Conservation (phyloP, 1,140 invertebrate species). For the Atopsyche davidsoni region DNA sequence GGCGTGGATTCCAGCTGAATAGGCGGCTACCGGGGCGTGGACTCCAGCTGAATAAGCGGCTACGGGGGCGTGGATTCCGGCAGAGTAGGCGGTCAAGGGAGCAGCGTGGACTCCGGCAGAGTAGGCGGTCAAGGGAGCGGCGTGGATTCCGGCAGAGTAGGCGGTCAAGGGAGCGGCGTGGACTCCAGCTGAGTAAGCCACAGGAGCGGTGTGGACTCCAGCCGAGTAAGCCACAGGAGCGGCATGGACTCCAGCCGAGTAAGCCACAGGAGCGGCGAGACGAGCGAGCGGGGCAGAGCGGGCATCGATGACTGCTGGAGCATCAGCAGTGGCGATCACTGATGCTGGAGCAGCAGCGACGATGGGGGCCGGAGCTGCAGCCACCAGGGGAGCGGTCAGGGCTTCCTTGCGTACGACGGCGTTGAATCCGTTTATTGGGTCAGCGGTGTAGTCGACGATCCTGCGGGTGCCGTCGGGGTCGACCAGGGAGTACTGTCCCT, state of each 20-base stretch:
- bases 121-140: background rate
- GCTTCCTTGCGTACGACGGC: constrained; percentile 28
- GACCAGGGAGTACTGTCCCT: constrained; percentile 52
- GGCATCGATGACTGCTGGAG: constrained; percentile 4
- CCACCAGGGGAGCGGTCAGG: constrained; percentile 12
- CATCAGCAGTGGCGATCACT: background rate
- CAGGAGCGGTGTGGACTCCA: background rate
- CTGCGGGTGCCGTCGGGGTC: constrained; percentile 54
- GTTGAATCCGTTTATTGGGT: constrained; percentile 50
- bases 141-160: background rate
- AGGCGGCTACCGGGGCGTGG: background rate
- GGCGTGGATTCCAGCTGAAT: constrained; percentile 3
- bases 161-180: background rate
- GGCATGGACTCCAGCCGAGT: constrained; percentile 8
- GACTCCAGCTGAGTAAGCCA: background rate
- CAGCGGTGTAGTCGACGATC: constrained; percentile 53
- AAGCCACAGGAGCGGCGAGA: background rate
- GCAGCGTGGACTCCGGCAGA: constrained; percentile 1
- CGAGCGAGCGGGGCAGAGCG: background rate
- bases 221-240: constrained; percentile 7
- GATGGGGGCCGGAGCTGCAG: constrained; percentile 7
- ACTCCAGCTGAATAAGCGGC: constrained; percentile 1
- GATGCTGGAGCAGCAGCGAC: background rate
- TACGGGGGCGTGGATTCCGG: background rate
- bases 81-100: background rate